phyloP scores from a whole-genome alignment of 2,797 vertebrate species.

The Pteropus rufus region DNA sequence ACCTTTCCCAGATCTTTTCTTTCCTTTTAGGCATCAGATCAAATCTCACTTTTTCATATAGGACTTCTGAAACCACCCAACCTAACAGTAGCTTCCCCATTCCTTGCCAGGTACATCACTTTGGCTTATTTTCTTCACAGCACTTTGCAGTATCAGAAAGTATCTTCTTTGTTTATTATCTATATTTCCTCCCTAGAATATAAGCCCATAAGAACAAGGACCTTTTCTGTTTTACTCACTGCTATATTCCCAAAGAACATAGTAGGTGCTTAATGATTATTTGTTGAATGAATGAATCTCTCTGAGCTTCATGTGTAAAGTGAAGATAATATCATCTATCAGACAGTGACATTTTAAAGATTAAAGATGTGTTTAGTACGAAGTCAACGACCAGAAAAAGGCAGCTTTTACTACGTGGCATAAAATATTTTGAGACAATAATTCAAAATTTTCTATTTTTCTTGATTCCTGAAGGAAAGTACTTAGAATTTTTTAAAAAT shows the following conservation, averaged over 20 bases:
- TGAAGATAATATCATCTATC: not conserved
- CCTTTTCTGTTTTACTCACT: not conserved
- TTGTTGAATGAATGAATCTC: not conserved
- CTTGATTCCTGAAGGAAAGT: not conserved
- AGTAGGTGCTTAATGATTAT: not conserved
- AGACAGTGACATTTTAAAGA: not conserved
- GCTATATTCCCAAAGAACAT: not conserved
- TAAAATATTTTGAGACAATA: not conserved
- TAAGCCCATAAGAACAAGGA: not conserved
- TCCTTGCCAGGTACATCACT: not conserved
- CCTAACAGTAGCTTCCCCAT: not conserved
- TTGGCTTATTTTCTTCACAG: not conserved
- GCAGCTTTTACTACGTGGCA: not conserved
- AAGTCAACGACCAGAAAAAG: not conserved
- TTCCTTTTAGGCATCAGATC: not conserved
- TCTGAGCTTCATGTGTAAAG: not conserved
- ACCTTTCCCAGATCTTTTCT: no score
- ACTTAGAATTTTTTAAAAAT: not conserved
- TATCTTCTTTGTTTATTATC: not conserved
- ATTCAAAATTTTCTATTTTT: not conserved
- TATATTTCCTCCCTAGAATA: not conserved
- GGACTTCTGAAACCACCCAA: not conserved
- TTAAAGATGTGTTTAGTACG: not conserved
- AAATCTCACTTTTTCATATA: not conserved
- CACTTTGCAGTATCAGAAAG: not conserved